These are phyloP conservation scores for Archilochus colubris DNA, from an alignment of 2,113 vertebrate genomes.

Conservation along the genomic window DNA sequence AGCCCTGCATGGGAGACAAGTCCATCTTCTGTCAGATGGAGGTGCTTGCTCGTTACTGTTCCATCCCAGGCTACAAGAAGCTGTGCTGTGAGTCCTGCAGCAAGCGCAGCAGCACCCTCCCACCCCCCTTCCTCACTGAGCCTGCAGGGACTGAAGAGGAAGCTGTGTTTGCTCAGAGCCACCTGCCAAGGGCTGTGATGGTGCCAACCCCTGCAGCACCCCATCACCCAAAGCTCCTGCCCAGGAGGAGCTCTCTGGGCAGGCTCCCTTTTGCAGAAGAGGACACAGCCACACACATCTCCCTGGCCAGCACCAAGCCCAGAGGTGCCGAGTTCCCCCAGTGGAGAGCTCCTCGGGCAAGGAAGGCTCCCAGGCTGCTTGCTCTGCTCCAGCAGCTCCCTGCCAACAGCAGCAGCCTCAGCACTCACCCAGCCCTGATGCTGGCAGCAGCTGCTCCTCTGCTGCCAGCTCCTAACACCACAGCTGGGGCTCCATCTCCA, in stretches of 20 bases:
- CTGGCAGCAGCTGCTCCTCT: not conserved
- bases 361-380: slow-evolving; percentile 43
- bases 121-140: slow-evolving; percentile 66
- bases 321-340: not conserved
- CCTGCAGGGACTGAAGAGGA: slow-evolving; percentile 75
- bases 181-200: slow-evolving; percentile 55
- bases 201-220: slow-evolving; percentile 53
- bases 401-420: slow-evolving; percentile 5
- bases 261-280: not conserved
- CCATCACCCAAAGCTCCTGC: slow-evolving; percentile 38
- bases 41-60: slow-evolving; percentile 92
- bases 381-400: not conserved
- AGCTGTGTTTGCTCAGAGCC: slow-evolving; percentile 65
- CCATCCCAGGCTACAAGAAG: slow-evolving; percentile 84
- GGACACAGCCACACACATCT: not conserved
- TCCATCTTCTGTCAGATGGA: slow-evolving; percentile 99
- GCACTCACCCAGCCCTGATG: not conserved
- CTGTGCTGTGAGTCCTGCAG: slow-evolving; percentile 93
- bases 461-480: not conserved
- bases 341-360: slow-evolving; percentile 42
- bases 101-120: slow-evolving; percentile 75
- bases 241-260: slow-evolving; percentile 16
- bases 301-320: not conserved
- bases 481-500: slow-evolving; percentile 32
- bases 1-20: slow-evolving; percentile 91